Base-by-base conservation (phyloP, 2,888 invertebrate species). In the Parasteatoda lunata region DNA sequence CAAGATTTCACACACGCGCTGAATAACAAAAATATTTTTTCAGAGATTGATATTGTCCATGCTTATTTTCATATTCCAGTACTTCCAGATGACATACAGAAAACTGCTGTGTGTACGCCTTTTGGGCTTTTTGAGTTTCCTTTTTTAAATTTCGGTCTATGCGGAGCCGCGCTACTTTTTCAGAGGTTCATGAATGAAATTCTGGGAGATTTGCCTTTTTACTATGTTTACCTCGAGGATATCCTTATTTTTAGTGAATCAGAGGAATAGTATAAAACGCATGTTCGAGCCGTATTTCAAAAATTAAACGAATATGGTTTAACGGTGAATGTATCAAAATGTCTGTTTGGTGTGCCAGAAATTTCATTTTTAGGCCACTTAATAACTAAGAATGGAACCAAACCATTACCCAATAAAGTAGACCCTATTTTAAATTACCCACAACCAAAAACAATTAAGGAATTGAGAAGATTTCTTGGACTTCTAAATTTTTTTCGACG, bases 151-250 rank as follows among this genome's bases (percentile, higher is more conserved):
- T n/a, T n/a, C 0, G 92, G 91, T 0, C 90, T 92, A 3, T 91
- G 85, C 2, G 91, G 92, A 79, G 92, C 92, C 0, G 91, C 91
- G 2, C 91, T 92, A 86, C 91, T 91, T 0, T 92, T 92, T 88
- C 91, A 92, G 80, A 90, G 91, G 6, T 92, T 92, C 59, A 91
- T 92, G 6, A 91, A 92, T 72, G 90, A 90, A 47, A 85, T 89
- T 45, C 66, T 76, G n/a, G 70, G 91, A 1, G 91, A 91, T 51
- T 91, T 92, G 3, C n/a, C 51, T 7, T 88, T 72, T 80, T 87
- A 84, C 69, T 90, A 90, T 78, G 72, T 89, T 0, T 92, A 92
- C 75, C 75, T 92, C 0, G 91, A 80, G 65, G 83, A 70, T 54
- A 15, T 81, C 9, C 59, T 81, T 9, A 68, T 89, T 0, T 89